phyloP scores from a whole-genome alignment of 2,888 invertebrate species.

The Stenodera caucasica region DNA sequence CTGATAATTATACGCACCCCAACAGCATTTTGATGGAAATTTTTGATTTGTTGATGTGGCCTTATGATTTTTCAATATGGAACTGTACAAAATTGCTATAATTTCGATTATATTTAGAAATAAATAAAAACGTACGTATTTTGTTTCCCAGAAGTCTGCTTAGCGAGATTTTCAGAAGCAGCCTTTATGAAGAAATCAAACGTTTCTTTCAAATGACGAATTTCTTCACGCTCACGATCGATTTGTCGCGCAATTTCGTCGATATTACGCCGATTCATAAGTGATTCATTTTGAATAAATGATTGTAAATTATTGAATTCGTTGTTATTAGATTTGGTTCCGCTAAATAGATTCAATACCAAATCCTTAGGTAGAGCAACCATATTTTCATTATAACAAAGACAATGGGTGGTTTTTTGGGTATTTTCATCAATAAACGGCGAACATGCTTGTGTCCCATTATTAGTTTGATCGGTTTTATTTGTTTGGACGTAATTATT shows the following conservation, averaged over 20 bases:
- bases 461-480: not conserved
- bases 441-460: not conserved
- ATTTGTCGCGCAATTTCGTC: slow-evolving; percentile 22
- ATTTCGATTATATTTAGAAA: no score
- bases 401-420: not conserved
- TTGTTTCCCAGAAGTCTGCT: not conserved
- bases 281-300: slow-evolving; percentile 10
- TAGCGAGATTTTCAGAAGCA: slow-evolving; percentile 7
- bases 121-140: no score
- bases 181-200: slow-evolving; percentile 10
- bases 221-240: slow-evolving; percentile 16
- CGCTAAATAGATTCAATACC: not conserved
- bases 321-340: not conserved
- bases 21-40: not conserved
- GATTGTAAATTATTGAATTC: slow-evolving; percentile 10
- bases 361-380: slow-evolving; percentile 13
- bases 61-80: no score
- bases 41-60: no score
- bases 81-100: no score
- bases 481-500: not conserved
- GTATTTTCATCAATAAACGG: not conserved
- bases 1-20: not conserved
- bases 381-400: not conserved
- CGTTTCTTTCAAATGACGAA: slow-evolving; percentile 19
- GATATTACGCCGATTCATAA: slow-evolving; percentile 3